A percentile compares a stretch with the other conserved stretches of the same genome.
These are phyloP conservation scores for Anguilla megastoma DNA, from an alignment of 2,797 vertebrate species.

Conservation along the genomic window DNA sequence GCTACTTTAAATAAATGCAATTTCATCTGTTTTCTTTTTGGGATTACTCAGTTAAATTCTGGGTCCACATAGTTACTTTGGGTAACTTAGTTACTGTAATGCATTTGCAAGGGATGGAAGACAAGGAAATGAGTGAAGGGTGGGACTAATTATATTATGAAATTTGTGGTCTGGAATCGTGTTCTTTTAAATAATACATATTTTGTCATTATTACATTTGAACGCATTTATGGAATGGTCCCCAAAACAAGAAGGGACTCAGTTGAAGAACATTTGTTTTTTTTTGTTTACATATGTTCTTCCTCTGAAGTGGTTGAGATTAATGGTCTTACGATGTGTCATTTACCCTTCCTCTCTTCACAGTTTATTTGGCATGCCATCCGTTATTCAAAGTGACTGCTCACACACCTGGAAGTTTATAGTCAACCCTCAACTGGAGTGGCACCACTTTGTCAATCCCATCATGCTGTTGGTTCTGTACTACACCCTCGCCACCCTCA, in stretches of 20 bases:
- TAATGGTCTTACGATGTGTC: neutral
- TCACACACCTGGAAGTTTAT: conserved; percentile 86
- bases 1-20: neutral
- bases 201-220: neutral
- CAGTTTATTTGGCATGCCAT: conserved; percentile 87
- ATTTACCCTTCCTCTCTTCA: conserved; percentile 31
- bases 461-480: conserved; percentile 86
- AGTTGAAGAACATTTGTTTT: neutral
- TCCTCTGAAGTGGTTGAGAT: neutral
- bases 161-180: conserved; percentile 7
- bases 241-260: neutral
- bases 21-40: neutral
- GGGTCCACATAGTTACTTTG: neutral
- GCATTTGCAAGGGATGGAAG: neutral
- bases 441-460: conserved; percentile 87
- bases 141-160: neutral
- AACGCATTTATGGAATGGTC: neutral
- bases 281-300: neutral
- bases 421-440: conserved; percentile 75
- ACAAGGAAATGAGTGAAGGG: neutral
- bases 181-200: neutral
- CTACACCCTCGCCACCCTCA: conserved; percentile 84
- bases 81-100: neutral
- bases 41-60: neutral
- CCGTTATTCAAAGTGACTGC: conserved; percentile 82